These are phyloP conservation scores for Halcyon chelicuti DNA, from an alignment of 2,797 vertebrate genomes.

Conservation along the genomic window DNA sequence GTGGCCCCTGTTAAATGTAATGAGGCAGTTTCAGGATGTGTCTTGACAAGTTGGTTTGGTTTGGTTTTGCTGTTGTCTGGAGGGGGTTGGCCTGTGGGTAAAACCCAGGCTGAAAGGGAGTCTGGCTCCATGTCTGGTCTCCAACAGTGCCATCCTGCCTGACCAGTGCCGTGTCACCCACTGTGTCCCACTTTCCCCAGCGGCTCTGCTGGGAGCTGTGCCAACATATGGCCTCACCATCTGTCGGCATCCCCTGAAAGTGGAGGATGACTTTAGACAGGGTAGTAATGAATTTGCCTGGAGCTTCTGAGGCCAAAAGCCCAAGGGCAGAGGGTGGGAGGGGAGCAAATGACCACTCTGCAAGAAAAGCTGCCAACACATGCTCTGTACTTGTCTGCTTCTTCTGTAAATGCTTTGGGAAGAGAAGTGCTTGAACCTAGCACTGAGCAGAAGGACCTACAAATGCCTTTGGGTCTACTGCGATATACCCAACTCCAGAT, in stretches of 20 bases:
- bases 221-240: fast-evolving
- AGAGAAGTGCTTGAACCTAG: neutral
- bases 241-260: neutral
- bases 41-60: neutral
- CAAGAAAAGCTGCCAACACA: neutral
- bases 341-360: fast-evolving
- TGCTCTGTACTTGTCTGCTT: neutral
- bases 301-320: neutral
- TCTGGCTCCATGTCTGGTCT: neutral
- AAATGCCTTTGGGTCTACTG: neutral
- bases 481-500: neutral
- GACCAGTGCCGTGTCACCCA: neutral
- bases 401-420: neutral
- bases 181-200: neutral
- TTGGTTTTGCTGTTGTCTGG: neutral
- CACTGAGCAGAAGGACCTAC: neutral
- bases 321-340: neutral
- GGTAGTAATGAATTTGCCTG: neutral
- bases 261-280: neutral
- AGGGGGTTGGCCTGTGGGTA: neutral
- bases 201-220: neutral
- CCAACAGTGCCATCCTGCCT: neutral
- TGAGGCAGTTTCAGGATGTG: neutral
- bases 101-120: neutral
- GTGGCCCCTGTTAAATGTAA: neutral